Conservation (phyloP, 2,113 vertebrate genomes). For the Callipepla squamata region DNA sequence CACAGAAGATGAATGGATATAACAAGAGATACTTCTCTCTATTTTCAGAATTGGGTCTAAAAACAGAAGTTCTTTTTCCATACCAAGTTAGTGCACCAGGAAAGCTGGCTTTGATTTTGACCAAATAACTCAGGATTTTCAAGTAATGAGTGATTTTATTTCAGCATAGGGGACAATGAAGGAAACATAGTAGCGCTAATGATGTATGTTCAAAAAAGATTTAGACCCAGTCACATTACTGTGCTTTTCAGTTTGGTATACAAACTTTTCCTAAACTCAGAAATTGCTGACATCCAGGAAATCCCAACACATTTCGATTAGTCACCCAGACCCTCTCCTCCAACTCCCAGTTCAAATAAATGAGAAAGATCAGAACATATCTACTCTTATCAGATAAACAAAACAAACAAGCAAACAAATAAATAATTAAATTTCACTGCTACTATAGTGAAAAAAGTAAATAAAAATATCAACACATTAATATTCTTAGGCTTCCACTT, state of each 20-base stretch:
- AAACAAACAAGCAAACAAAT: background rate
- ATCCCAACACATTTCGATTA: background rate
- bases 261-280: background rate
- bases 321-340: accelerated
- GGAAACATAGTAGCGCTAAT: background rate
- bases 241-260: background rate
- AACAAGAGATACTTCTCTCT: background rate
- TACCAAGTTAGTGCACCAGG: background rate
- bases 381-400: background rate
- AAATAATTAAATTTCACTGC: background rate
- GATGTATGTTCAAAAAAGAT: background rate
- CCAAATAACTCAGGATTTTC: background rate
- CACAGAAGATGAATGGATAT: background rate
- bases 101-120: background rate
- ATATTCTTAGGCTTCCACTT: background rate
- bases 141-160: background rate
- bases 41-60: background rate
- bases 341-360: background rate
- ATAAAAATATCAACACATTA: background rate
- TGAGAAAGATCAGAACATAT: background rate
- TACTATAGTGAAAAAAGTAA: background rate
- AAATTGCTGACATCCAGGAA: accelerated
- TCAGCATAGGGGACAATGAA: background rate
- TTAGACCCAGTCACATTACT: background rate
- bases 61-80: background rate